A percentile compares a stretch with the other conserved stretches of the same genome.
These are phyloP conservation scores for Hirundichthys speculiger DNA, from an alignment of 2,113 vertebrate genomes.

Conservation along the genomic window DNA sequence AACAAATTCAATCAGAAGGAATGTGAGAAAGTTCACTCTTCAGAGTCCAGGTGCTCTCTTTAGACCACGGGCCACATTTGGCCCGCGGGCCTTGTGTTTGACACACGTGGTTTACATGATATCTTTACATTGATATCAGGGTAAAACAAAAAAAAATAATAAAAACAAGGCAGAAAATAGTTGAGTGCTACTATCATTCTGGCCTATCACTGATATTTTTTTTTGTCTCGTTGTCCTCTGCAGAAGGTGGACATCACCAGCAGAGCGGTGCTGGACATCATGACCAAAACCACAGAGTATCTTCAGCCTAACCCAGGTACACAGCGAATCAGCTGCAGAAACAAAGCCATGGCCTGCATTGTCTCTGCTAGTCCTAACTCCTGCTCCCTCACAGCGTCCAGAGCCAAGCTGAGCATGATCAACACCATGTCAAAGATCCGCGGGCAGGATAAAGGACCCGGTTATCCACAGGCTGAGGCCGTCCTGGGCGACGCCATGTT, in stretches of 20 bases:
- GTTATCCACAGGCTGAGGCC: slow-evolving; percentile 93
- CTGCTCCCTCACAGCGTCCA: slow-evolving; percentile 82
- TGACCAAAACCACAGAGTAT: slow-evolving; percentile 95
- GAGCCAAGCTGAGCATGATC: slow-evolving; percentile 96
- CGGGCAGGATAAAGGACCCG: slow-evolving; percentile 93
- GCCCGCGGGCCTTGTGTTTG: no score
- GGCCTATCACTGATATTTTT: neutral
- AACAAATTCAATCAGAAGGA: no score
- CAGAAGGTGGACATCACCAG: slow-evolving; percentile 95
- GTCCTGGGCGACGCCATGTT: slow-evolving; percentile 93
- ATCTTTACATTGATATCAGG: no score
- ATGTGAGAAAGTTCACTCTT: no score
- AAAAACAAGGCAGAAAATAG: no score
- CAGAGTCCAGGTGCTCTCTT: no score
- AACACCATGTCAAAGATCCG: slow-evolving; percentile 99
- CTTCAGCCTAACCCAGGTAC: slow-evolving; percentile 95
- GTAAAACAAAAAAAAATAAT: no score
- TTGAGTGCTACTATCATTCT: no score
- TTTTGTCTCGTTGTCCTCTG: slow-evolving; percentile 1
- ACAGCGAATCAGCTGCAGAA: neutral
- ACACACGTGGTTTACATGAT: no score
- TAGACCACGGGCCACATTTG: no score
- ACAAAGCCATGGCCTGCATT: fast-evolving
- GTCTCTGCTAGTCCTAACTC: neutral
- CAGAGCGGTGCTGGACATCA: slow-evolving; percentile 94